Evolutionary conservation across 2,113 vertebrate species (phyloP), one percentile per base, ranked within the genome.

Genomic region (Varanus komodoensis): DNA sequence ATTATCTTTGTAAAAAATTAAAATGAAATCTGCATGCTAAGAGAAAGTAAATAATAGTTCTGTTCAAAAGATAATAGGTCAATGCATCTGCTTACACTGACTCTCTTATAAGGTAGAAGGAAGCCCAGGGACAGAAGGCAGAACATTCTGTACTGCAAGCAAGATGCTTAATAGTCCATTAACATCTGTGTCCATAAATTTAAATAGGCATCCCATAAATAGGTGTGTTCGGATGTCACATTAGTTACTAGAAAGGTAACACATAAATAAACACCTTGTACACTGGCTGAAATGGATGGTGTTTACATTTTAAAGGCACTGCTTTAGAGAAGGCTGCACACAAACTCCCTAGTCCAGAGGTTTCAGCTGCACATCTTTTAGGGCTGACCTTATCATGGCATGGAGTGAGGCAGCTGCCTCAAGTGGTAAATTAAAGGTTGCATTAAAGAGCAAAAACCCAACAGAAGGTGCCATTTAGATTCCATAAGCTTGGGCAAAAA

Each of bases 11-110:
- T 38, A 34, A 0, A 57, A 32, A 81, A 3, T 86, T 61, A 25
- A 1, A 61, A 57, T 78, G 48, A 74, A 48, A 3, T 0, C 0
- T 9, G 0, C 15, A 6, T 0, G 25, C 34, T 85, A 50, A 74
- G 5, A 64, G 54, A 69, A 17, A 57, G 44, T 12, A 15, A 68
- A 88, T 88, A 68, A 88, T 88, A 34, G 29, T 61, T 61, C 5
- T 25, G 48, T 71, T 79, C n/a, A 54, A 32, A 82, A 83, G 48
- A 82, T 52, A 82, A 69, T 81, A 25, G 21, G 12, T 25, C 75
- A 75, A 54, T 57, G 79, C 5, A 21, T 21, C 54, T 15, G 38
- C 67, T 89, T 64, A 12, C 34, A 75, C 54, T 25, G 44, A 50
- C 32, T 17, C 38, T 83, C 27, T 84, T 27, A 32, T 38, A 50